phyloP scores from a whole-genome alignment of 1,140 invertebrate genomes.

The Atta texana region DNA sequence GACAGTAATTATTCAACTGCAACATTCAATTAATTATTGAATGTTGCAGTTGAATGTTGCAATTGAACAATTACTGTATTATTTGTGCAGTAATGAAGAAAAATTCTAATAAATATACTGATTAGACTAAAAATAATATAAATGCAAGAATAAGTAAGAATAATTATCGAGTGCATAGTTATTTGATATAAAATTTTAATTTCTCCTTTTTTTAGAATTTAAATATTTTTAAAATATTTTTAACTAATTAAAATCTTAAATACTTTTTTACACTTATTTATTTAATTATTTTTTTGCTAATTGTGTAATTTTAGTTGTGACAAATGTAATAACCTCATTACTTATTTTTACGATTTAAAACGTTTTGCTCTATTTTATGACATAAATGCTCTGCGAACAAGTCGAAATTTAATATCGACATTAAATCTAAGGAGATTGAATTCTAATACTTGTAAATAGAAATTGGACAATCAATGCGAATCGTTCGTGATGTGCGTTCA shows the following conservation, averaged over 20 bases:
- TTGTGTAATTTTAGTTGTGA: background rate
- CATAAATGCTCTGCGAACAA: background rate
- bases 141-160: background rate
- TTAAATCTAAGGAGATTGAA: slow-evolving; percentile 19
- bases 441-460: slow-evolving; percentile 66
- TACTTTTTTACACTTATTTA: background rate
- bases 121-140: background rate
- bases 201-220: background rate
- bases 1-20: background rate
- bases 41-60: too few species aligned
- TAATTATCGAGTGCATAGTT: background rate
- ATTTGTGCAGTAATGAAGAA: too few species aligned
- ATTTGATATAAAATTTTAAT: background rate
- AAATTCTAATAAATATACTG: too few species aligned
- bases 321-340: background rate
- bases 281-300: too few species aligned
- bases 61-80: too few species aligned
- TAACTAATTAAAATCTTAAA: background rate
- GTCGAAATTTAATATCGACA: background rate
- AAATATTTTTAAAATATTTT: background rate
- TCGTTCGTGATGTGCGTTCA: slow-evolving; percentile 68
- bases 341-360: background rate
- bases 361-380: background rate
- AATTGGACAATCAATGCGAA: slow-evolving; percentile 45
- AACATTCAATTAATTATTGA: background rate